These are phyloP conservation scores for Philopotamus ludificatus DNA, from an alignment of 1,140 invertebrate species.

Conservation along the genomic window DNA sequence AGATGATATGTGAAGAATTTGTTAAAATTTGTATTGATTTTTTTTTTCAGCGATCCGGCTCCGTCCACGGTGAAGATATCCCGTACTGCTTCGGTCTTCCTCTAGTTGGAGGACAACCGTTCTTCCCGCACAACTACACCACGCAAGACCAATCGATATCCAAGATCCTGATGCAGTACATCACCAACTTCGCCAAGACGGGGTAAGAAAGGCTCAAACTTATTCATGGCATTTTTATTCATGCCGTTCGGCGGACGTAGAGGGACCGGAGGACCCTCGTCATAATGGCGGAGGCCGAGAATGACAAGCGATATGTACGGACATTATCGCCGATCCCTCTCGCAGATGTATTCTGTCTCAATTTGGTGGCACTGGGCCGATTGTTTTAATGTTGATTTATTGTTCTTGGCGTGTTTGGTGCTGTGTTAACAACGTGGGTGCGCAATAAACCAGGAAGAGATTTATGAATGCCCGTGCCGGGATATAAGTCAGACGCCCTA, in stretches of 20 bases:
- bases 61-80: conserved; percentile 90
- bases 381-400: conserved; percentile 22
- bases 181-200: conserved; percentile 78
- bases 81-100: conserved; percentile 92
- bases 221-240: too few relatives aligned
- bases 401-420: conserved; percentile 25
- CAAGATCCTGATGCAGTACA: conserved; percentile 74
- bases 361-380: conserved; percentile 7
- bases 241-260: too few relatives aligned
- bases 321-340: not conserved
- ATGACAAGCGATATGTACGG: too few relatives aligned
- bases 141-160: conserved; percentile 70
- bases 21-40: not conserved
- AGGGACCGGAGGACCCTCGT: too few relatives aligned
- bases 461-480: conserved; percentile 29
- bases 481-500: conserved; percentile 25
- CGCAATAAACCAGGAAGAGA: conserved; percentile 36
- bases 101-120: conserved; percentile 64
- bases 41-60: conserved; percentile 65
- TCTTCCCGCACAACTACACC: conserved; percentile 70
- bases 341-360: conserved; percentile 6
- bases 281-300: too few relatives aligned
- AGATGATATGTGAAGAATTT: not conserved
- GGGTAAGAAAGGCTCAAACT: too few relatives aligned
- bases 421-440: conserved; percentile 30